These are phyloP conservation scores for Trichomycterus rosablanca DNA, from an alignment of 2,113 vertebrate species.

Conservation along the genomic window DNA sequence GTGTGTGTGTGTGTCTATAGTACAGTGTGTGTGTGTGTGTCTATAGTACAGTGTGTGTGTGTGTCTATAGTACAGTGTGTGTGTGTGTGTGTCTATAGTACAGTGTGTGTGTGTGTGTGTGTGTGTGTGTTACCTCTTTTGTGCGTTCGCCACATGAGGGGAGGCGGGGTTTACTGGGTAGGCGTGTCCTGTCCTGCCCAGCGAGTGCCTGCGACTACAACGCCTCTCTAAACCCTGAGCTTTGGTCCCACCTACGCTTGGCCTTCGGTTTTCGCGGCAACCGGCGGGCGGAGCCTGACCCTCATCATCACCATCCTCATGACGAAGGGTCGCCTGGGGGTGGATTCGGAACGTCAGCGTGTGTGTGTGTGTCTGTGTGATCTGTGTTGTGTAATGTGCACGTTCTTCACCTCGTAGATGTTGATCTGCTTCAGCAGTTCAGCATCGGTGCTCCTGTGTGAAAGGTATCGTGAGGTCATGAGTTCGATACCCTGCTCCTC, in stretches of 20 bases:
- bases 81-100: neutral
- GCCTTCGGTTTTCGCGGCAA: constrained; percentile 71
- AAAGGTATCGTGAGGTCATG: constrained; percentile 81
- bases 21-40: constrained; percentile 1
- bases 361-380: constrained; percentile 2
- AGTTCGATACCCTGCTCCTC: constrained; percentile 88
- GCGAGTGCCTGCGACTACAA: constrained; percentile 84
- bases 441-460: constrained; percentile 84
- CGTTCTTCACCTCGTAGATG: constrained; percentile 84
- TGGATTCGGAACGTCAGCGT: neutral
- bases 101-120: neutral
- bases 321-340: constrained; percentile 72
- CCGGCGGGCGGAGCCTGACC: constrained; percentile 67
- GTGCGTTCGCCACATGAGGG: constrained; percentile 66
- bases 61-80: neutral
- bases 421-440: constrained; percentile 90
- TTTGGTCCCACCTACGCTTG: constrained; percentile 65
- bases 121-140: constrained; percentile 73
- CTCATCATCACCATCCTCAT: constrained; percentile 81
- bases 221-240: constrained; percentile 77
- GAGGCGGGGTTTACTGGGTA: constrained; percentile 70
- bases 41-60: neutral
- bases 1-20: neutral
- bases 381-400: constrained; percentile 18
- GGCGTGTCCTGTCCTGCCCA: constrained; percentile 67